These are phyloP conservation scores for Tylochromis polylepis DNA, from an alignment of 2,113 vertebrate species.

Conservation along the genomic window DNA sequence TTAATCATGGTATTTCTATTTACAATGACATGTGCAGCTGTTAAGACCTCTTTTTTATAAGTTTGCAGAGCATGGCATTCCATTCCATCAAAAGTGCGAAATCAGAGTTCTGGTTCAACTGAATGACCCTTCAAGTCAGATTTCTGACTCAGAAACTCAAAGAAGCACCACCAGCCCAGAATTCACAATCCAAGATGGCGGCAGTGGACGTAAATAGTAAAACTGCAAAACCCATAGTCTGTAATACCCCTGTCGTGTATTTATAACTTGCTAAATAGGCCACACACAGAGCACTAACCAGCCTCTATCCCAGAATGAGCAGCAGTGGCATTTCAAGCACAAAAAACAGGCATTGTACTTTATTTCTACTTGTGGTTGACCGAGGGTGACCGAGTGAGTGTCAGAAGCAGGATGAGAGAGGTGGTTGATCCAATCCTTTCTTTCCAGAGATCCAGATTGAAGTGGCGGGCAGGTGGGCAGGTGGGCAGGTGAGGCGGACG, in stretches of 20 bases:
- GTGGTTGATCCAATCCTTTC: not conserved
- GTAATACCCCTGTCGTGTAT: not conserved
- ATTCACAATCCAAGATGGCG: not conserved
- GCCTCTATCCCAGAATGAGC: not conserved
- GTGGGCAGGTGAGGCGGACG: not conserved
- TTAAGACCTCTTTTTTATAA: slow-evolving; percentile 4
- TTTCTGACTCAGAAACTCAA: not conserved
- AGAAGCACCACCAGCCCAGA: not conserved
- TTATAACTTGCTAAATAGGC: not conserved
- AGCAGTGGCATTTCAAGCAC: not conserved
- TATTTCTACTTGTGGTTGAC: not conserved
- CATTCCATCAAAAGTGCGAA: not conserved
- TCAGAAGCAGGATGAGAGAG: not conserved
- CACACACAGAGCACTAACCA: not conserved
- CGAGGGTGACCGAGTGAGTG: not conserved
- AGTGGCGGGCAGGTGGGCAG: not conserved
- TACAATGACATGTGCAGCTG: not conserved
- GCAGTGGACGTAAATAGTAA: not conserved
- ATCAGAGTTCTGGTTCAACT: not conserved
- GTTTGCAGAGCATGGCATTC: not conserved
- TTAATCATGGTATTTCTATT: not conserved
- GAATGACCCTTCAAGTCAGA: not conserved
- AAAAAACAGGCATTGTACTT: not conserved
- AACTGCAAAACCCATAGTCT: not conserved
- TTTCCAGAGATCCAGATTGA: not conserved